Evolutionary conservation across 2,888 invertebrate species (phyloP).

Genomic region (Ormia ochracea): DNA sequence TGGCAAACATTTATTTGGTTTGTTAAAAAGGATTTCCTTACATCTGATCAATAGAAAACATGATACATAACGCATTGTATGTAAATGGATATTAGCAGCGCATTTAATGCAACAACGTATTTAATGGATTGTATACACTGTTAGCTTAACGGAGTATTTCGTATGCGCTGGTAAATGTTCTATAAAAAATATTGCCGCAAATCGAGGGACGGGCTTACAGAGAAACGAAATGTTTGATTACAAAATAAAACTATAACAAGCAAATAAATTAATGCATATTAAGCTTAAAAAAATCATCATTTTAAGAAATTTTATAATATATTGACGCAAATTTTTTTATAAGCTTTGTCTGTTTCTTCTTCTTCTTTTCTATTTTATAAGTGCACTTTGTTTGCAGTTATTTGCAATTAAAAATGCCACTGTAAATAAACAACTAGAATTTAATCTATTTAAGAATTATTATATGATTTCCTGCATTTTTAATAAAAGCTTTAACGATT

Average conservation of each 20-base stretch:
- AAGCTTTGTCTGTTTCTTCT: neutral
- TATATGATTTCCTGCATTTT: neutral
- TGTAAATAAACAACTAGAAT: neutral
- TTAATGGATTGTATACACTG: too few relatives aligned
- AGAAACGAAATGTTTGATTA: conserved; percentile 25
- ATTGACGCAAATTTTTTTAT: conserved; percentile 12
- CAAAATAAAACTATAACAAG: conserved; percentile 20
- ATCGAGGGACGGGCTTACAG: neutral
- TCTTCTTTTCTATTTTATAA: neutral
- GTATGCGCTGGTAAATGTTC: too few relatives aligned
- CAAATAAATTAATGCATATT: conserved; percentile 47
- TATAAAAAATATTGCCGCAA: neutral
- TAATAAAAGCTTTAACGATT: neutral
- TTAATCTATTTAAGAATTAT: neutral
- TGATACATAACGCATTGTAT: too few relatives aligned
- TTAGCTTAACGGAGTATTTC: too few relatives aligned
- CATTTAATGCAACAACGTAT: too few relatives aligned
- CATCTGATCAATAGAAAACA: too few relatives aligned
- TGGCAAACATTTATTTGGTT: too few relatives aligned
- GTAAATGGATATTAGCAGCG: too few relatives aligned
- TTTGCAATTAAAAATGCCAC: neutral
- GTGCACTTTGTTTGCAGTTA: neutral
- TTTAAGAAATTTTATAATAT: conserved; percentile 23
- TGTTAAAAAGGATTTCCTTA: too few relatives aligned
- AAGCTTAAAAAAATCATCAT: conserved; percentile 45